phyloP scores from a whole-genome alignment of 2,797 vertebrate species.

The Pipistrellus pipistrellus region DNA sequence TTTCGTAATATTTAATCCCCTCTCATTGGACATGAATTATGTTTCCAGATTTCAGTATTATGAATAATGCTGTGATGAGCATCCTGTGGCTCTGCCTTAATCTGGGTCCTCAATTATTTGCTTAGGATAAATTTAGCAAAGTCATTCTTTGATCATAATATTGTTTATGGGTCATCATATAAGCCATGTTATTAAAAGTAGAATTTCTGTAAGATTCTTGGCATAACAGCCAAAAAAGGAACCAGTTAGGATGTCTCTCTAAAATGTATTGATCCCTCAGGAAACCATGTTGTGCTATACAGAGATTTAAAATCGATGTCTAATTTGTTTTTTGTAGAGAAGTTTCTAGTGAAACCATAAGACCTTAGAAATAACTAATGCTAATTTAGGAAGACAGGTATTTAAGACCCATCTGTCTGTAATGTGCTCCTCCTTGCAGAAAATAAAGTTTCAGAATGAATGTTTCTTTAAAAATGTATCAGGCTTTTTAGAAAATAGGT shows the following conservation, averaged over 20 bases:
- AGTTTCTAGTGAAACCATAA: not conserved
- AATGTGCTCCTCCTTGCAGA: not conserved
- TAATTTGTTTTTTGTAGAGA: not conserved
- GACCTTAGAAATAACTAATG: not conserved
- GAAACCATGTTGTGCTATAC: not conserved
- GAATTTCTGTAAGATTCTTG: not conserved
- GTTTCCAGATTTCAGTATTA: not conserved
- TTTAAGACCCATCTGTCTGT: not conserved
- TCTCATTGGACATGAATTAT: not conserved
- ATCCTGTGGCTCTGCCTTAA: not conserved
- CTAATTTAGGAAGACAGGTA: not conserved
- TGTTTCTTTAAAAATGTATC: not conserved
- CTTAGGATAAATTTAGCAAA: not conserved
- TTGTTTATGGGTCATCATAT: not conserved
- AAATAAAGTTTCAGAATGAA: not conserved
- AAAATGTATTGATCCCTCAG: not conserved
- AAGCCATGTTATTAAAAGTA: conserved; percentile 34
- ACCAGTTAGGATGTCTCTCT: not conserved
- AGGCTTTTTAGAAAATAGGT: not conserved
- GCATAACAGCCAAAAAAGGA: not conserved
- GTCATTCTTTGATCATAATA: not conserved
- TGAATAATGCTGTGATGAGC: not conserved
- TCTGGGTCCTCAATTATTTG: not conserved
- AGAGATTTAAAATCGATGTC: not conserved
- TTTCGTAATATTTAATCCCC: not conserved